A percentile compares a stretch with the other conserved stretches of the same genome.
Evolutionary conservation across 2,797 vertebrate species (phyloP).

Genomic region (Melanotaenia trifasciata): DNA sequence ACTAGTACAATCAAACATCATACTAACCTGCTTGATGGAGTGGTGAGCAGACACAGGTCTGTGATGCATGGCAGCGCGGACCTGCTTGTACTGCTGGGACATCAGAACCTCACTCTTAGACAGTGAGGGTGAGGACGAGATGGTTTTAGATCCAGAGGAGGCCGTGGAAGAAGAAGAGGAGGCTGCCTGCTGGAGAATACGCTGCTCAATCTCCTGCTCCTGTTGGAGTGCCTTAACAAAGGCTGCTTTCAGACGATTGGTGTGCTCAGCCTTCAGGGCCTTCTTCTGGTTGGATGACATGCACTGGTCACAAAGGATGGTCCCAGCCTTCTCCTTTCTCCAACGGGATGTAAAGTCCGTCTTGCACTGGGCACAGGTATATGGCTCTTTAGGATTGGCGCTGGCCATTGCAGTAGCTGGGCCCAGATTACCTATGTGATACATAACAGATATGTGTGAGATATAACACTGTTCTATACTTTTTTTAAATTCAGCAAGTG

Average conservation of each 20-base stretch:
- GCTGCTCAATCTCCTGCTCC: conserved; percentile 98
- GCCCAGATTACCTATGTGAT: conserved; percentile 83
- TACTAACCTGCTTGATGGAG: conserved; percentile 90
- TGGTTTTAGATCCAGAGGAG: conserved; percentile 69
- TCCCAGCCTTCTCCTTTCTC: conserved; percentile 94
- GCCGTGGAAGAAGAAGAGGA: conserved; percentile 70
- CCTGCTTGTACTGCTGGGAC: conserved; percentile 84
- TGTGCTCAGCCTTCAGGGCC: conserved; percentile 95
- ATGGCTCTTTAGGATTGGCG: conserved; percentile 89
- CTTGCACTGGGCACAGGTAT: conserved; percentile 94
- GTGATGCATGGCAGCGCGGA: conserved; percentile 79
- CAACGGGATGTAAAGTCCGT: conserved; percentile 99
- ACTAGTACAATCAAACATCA: not conserved
- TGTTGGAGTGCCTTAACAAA: conserved; percentile 98
- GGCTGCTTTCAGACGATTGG: conserved; percentile 94
- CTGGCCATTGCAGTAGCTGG: conserved; percentile 66
- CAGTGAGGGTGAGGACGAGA: conserved; percentile 74
- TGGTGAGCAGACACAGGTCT: conserved; percentile 87
- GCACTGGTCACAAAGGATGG: conserved; percentile 95
- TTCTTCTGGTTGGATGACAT: conserved; percentile 99
- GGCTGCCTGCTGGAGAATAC: conserved; percentile 91
- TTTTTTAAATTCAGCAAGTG: not conserved
- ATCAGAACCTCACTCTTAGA: conserved; percentile 80
- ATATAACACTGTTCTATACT: not conserved
- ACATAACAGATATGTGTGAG: not conserved